A percentile compares a stretch with the other conserved stretches of the same genome.
These are phyloP conservation scores for Aldabrachelys gigantea DNA, from an alignment of 2,113 vertebrate species.

Conservation along the genomic window DNA sequence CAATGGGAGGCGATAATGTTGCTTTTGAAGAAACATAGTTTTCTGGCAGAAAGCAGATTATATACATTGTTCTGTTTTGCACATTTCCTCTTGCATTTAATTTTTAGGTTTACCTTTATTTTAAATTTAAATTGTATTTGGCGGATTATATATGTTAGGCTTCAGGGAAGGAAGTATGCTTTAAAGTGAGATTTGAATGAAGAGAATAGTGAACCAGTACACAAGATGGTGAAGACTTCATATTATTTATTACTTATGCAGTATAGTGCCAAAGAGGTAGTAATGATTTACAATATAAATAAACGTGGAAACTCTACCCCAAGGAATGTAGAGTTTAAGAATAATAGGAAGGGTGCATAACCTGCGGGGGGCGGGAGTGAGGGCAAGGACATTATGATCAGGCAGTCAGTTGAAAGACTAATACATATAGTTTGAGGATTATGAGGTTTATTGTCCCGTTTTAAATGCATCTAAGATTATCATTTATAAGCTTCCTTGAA, in stretches of 20 bases:
- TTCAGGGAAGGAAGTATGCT: background rate
- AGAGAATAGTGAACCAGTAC: background rate
- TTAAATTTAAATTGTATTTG: background rate
- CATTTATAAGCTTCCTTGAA: background rate
- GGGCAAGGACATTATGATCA: background rate
- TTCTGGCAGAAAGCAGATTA: background rate
- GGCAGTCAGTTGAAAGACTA: background rate
- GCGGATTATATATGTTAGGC: background rate
- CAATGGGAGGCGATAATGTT: background rate
- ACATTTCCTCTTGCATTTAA: background rate
- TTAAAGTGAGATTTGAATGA: background rate
- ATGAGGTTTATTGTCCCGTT: background rate
- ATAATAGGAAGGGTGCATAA: background rate
- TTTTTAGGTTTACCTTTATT: background rate
- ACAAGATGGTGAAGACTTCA: background rate
- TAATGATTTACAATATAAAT: background rate
- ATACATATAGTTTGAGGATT: background rate
- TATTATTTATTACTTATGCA: background rate
- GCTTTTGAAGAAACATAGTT: background rate
- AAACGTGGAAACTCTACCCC: background rate
- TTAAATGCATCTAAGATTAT: background rate
- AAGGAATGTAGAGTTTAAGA: background rate
- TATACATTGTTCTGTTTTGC: background rate
- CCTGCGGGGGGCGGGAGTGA: accelerated
- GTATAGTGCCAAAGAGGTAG: background rate